Conservation (phyloP, 2,888 invertebrate species). For the Nymphalis urticae region DNA sequence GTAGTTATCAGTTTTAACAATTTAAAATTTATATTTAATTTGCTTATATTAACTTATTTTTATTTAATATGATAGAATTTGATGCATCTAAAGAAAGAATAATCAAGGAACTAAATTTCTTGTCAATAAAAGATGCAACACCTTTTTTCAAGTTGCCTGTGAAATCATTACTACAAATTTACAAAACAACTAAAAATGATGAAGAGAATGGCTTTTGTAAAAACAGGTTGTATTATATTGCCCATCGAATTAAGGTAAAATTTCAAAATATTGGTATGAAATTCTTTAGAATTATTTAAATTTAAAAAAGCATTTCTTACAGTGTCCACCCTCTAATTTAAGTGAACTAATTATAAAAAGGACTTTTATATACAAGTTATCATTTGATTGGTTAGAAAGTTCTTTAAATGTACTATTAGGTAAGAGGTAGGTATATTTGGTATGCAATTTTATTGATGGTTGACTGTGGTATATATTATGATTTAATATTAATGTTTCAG, state of each 20-base stretch:
- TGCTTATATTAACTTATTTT: background rate
- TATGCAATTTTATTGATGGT: background rate
- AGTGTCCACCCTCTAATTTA: constrained; percentile 69
- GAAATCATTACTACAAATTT: constrained; percentile 58
- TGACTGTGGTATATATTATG: background rate
- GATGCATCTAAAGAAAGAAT: constrained; percentile 60
- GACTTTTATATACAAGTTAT: constrained; percentile 79
- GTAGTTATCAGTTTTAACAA: background rate
- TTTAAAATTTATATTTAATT: background rate
- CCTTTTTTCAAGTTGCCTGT: constrained; percentile 76
- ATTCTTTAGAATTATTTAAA: background rate
- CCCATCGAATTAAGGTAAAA: constrained; percentile 69
- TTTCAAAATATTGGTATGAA: background rate
- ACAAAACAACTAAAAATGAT: constrained; percentile 66
- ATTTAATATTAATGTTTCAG: constrained; percentile 45
- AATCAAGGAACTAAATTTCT: constrained; percentile 66
- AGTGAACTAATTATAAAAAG: constrained; percentile 75
- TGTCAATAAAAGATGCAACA: constrained; percentile 73
- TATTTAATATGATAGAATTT: constrained; percentile 45
- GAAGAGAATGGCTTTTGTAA: constrained; percentile 58
- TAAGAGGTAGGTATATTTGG: constrained; percentile 46
- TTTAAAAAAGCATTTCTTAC: constrained; percentile 38
- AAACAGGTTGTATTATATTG: constrained; percentile 82
- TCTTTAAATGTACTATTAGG: constrained; percentile 78
- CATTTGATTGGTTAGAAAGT: constrained; percentile 77